phyloP scores from a whole-genome alignment of 2,888 invertebrate genomes.

The Eugnorisma glareosa region DNA sequence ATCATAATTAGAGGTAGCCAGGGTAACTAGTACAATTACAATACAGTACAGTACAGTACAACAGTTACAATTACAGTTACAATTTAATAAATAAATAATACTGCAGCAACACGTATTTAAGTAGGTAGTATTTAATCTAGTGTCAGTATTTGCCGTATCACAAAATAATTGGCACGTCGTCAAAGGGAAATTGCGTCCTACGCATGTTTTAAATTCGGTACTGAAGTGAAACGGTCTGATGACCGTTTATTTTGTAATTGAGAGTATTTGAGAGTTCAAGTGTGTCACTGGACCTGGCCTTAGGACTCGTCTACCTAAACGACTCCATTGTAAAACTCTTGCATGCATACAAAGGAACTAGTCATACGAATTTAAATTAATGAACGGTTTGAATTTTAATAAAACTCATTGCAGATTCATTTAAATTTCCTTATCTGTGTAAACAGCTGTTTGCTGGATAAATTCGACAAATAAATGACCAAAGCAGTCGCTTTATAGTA shows the following conservation, averaged over 20 bases:
- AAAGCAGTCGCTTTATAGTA: not conserved
- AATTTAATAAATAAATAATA: constrained; percentile 20
- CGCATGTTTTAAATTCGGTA: constrained; percentile 1
- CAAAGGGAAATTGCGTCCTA: constrained; percentile 18
- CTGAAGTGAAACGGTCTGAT: not conserved
- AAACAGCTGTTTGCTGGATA: not conserved
- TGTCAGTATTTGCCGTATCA: not conserved
- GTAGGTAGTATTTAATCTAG: not conserved
- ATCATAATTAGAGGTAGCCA: constrained; percentile 45
- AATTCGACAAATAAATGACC: not conserved
- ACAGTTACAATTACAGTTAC: too few species aligned
- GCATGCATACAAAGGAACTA: not conserved
- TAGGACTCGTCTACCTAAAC: not conserved
- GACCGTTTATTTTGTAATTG: constrained; percentile 17
- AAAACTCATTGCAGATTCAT: not conserved
- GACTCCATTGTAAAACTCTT: not conserved
- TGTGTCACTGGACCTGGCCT: constrained; percentile 6
- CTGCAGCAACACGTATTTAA: not conserved
- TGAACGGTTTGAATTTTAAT: constrained; percentile 9
- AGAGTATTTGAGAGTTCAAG: not conserved
- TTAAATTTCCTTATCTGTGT: not conserved
- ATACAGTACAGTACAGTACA: too few species aligned
- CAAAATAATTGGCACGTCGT: constrained; percentile 20
- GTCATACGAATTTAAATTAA: not conserved
- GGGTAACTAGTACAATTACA: constrained; percentile 18